Evolutionary conservation across 2,797 vertebrate genomes (phyloP), one percentile per base, ranked within the genome.

Genomic region (Benthosema pterotum): DNA sequence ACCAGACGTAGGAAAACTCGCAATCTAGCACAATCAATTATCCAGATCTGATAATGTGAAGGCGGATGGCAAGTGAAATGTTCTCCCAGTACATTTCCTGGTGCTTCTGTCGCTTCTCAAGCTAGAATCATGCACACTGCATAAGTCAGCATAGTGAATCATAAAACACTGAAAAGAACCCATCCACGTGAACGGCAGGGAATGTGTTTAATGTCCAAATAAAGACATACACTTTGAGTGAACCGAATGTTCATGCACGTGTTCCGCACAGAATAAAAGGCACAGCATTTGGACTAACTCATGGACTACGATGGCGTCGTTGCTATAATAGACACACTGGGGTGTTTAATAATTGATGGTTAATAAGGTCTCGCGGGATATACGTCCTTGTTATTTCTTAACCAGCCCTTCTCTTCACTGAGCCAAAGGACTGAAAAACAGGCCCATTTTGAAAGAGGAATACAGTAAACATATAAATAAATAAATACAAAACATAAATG

Each of bases 401-500:
- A 84, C 61, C 57, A n/a, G n/a, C n/a, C n/a, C n/a, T n/a, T n/a
- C n/a, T n/a, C n/a, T n/a, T 66, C 55, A 32, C 65, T 71, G 67
- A 86, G 69, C 52, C 55, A 57, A 60, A 50, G 74, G 74, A 85
- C 54, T 19, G 60, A 62, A 72, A 79, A 86, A 83, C 66, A 77
- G 54, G 67, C 57, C 65, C 62, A 74, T 75, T 87, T 79, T 60
- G 54, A 81, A 78, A 60, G 59, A 71, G 71, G 85, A 85, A 86
- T 77, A 38, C 32, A 38, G 32, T 56, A 48, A 60, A 14, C 15
- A 48, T 18, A 42, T 9, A 87, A 86, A 86, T 77, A 87, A 68
- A 87, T 79, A 70, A 88, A 91, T 81, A 72, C 86, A 83, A 81
- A 59, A 82, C 53, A 71, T 0, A 49, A 59, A 83, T 88, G 52